Base-by-base conservation (phyloP, 2,888 invertebrate species). In the Daptonema setosum region DNA sequence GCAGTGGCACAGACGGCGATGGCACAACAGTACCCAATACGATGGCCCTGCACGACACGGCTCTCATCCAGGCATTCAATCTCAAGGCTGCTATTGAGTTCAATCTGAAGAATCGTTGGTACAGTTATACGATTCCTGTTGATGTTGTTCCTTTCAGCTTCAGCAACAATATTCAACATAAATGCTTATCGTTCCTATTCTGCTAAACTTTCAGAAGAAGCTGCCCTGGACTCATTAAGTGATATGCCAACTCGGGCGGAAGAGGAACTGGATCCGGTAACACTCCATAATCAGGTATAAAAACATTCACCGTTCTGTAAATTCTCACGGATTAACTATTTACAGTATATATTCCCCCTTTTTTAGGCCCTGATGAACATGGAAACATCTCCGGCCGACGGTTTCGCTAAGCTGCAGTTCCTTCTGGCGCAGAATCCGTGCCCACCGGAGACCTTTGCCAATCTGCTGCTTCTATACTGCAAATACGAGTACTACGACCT, bases 71-170 rank as follows among this genome's bases (percentile, higher is more conserved):
- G 75, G 93, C 95, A 0, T 88, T 95, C 69, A 97, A 97, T 75
- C 77, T 97, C 26, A 95, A 95, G 77, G 91, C 95, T 14, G 95
- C 95, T 2, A 88, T 97, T 65, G 93, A 95, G 73, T 97, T 87
- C 73, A 87, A 90, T 70, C 78, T 85, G 54, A 84, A 83, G 71
- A 85, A 87, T 71, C 17, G 47, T 47, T 17, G 22, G 47, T 47
- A 8, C 41, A 41, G 41, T n/a, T n/a, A n/a, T n/a, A n/a, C n/a
- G n/a, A n/a, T n/a, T n/a, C n/a, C n/a, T n/a, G n/a, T n/a, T n/a
- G n/a, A n/a, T n/a, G n/a, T n/a, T n/a, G n/a, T n/a, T n/a, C n/a
- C n/a, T n/a, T n/a, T n/a, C n/a, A n/a, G n/a, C n/a, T n/a, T n/a
- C n/a, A n/a, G n/a, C n/a, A n/a, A n/a, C n/a, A n/a, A n/a, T n/a